Percentiles rank a stretch among this genome's conserved stretches.
Evolutionary conservation across 2,797 vertebrate genomes (phyloP).

Genomic region (Oryzias dopingdopingensis): DNA sequence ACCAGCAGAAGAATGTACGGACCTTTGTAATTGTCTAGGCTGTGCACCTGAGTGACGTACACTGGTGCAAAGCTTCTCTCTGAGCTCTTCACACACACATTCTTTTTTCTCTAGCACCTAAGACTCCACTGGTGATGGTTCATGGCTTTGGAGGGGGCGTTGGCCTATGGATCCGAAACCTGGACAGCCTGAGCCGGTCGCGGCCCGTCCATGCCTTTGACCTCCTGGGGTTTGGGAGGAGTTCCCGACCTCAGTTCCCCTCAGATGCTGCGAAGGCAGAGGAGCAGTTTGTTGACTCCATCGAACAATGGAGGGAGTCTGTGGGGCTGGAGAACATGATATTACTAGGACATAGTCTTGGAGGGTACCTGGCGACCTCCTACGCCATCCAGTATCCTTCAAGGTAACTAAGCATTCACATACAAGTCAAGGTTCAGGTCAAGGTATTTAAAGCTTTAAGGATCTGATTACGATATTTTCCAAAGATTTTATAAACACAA

Average conservation of each 20-base stretch:
- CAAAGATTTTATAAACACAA: too few relatives aligned
- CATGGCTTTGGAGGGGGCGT: constrained; percentile 92
- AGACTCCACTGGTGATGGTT: constrained; percentile 88
- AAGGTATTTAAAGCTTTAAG: too few relatives aligned
- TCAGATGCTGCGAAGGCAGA: constrained; percentile 81
- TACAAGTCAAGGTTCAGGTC: too few relatives aligned
- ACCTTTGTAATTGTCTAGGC: not conserved
- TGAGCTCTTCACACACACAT: too few relatives aligned
- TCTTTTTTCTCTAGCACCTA: constrained; percentile 37
- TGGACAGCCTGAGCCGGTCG: constrained; percentile 78
- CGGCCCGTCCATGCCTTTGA: constrained; percentile 84
- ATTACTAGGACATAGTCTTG: constrained; percentile 85
- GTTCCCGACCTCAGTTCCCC: constrained; percentile 85
- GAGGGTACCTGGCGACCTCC: constrained; percentile 83
- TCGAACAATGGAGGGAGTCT: constrained; percentile 79
- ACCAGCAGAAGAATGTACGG: constrained; percentile 52
- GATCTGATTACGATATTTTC: too few relatives aligned
- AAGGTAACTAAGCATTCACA: constrained; percentile 67
- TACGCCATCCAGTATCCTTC: constrained; percentile 85
- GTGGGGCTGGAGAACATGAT: constrained; percentile 84
- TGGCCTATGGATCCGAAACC: constrained; percentile 89
- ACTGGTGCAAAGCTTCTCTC: not conserved
- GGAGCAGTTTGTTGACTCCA: constrained; percentile 74
- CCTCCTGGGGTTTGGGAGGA: constrained; percentile 89
- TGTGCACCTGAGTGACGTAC: not conserved